phyloP scores from a whole-genome alignment of 1,140 invertebrate species.

The Drosophila sturtevanti region DNA sequence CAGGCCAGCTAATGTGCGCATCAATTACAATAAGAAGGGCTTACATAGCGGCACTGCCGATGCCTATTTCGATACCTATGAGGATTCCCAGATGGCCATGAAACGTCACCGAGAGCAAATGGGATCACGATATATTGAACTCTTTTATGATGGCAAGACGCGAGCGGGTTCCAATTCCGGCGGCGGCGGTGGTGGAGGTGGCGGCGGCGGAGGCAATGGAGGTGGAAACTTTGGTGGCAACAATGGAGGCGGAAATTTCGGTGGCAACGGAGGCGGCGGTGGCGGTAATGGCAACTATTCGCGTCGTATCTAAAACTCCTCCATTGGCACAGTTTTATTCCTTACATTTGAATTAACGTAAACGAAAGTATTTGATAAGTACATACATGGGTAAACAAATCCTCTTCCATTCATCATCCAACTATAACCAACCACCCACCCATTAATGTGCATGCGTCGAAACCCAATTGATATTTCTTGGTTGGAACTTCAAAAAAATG shows the following conservation, averaged over 20 bases:
- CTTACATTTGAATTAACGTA: slow-evolving; percentile 66
- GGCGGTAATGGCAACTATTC: slow-evolving; percentile 58
- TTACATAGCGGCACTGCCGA: slow-evolving; percentile 95
- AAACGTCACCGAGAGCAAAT: slow-evolving; percentile 93
- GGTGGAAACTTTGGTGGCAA: slow-evolving; percentile 19
- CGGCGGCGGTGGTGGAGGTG: slow-evolving; percentile 29
- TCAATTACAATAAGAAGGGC: slow-evolving; percentile 85
- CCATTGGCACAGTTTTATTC: slow-evolving; percentile 31
- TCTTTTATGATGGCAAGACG: slow-evolving; percentile 80
- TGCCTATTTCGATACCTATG: slow-evolving; percentile 90
- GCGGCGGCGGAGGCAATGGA: slow-evolving; percentile 26
- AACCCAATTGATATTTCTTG: not conserved
- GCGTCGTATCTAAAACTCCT: slow-evolving; percentile 60
- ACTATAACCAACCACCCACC: not conserved
- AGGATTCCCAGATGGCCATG: slow-evolving; percentile 90
- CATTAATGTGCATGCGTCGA: not conserved
- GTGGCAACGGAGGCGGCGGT: slow-evolving; percentile 32
- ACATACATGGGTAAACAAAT: not conserved
- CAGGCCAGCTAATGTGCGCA: slow-evolving; percentile 73
- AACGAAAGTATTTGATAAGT: slow-evolving; percentile 67
- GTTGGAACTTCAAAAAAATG: not conserved
- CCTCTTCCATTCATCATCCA: not conserved
- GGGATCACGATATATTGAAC: slow-evolving; percentile 94
- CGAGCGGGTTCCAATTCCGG: slow-evolving; percentile 47
- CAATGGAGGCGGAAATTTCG: slow-evolving; percentile 11